Percentiles rank a stretch among this genome's conserved stretches.
These are phyloP conservation scores for Dysdera silvatica DNA, from an alignment of 1,140 invertebrate species.

Conservation along the genomic window DNA sequence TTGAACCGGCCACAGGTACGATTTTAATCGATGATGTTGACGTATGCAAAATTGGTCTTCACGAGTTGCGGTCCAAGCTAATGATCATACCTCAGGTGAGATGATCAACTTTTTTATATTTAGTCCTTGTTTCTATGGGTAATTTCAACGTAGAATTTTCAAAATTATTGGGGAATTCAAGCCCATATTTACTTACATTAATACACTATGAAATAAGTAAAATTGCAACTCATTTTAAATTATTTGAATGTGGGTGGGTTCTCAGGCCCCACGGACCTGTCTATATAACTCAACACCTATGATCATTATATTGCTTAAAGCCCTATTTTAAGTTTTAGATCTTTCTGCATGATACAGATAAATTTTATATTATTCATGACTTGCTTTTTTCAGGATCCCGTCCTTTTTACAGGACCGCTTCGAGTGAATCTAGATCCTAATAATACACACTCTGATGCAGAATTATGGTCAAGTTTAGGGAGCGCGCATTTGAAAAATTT, in stretches of 20 bases:
- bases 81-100: conserved; percentile 78
- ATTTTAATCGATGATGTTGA: conserved; percentile 49
- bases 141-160: too few species aligned
- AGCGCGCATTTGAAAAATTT: conserved; percentile 69
- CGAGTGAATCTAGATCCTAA: conserved; percentile 44
- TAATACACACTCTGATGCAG: conserved; percentile 61
- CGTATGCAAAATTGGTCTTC: conserved; percentile 45
- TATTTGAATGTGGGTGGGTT: too few species aligned
- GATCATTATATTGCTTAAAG: too few species aligned
- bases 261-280: too few species aligned
- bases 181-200: too few species aligned
- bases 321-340: too few species aligned
- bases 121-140: too few species aligned
- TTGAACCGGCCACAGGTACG: conserved; percentile 45
- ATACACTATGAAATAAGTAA: too few species aligned
- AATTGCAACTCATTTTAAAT: too few species aligned
- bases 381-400: conserved; percentile 53
- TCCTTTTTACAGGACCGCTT: conserved; percentile 75
- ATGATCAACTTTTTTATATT: not conserved
- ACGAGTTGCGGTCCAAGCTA: conserved; percentile 62
- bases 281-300: too few species aligned
- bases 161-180: too few species aligned
- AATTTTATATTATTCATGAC: not conserved
- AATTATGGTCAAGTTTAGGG: conserved; percentile 74
- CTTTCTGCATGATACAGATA: too few species aligned